phyloP scores from a whole-genome alignment of 2,113 vertebrate genomes.

The Semnornis frantzii region DNA sequence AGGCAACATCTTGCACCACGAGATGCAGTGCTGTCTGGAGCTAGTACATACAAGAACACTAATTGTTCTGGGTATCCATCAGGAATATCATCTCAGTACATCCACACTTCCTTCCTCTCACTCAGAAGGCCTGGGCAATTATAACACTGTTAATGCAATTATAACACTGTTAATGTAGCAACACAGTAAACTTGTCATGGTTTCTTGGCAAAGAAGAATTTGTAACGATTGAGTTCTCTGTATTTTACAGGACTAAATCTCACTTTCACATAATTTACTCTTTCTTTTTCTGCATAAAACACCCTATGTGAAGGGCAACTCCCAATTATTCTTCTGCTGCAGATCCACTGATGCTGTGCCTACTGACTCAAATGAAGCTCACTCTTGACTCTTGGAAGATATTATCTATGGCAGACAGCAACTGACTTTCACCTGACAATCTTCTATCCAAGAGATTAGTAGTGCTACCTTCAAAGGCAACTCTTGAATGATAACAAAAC shows the following conservation, averaged over 20 bases:
- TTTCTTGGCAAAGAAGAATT: not conserved
- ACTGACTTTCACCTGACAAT: not conserved
- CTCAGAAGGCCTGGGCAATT: not conserved
- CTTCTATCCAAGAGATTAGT: not conserved
- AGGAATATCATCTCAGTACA: not conserved
- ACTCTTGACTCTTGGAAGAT: not conserved
- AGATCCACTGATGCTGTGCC: not conserved
- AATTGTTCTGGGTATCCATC: not conserved
- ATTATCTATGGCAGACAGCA: not conserved
- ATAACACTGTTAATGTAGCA: not conserved
- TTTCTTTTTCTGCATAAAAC: not conserved
- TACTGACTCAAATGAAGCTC: not conserved
- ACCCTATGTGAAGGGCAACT: not conserved
- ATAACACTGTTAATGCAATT: not conserved
- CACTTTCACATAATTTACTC: not conserved
- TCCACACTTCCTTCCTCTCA: not conserved
- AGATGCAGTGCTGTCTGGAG: not conserved
- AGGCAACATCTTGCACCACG: not conserved
- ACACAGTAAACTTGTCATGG: fast-evolving
- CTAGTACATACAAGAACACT: not conserved
- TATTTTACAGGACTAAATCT: not conserved
- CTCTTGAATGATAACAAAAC: not conserved
- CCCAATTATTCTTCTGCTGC: not conserved
- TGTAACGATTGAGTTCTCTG: not conserved
- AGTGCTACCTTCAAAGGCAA: slow-evolving; percentile 12